Evolutionary conservation across 2,113 vertebrate species (phyloP).

Genomic region (Macquaria ambigua): DNA sequence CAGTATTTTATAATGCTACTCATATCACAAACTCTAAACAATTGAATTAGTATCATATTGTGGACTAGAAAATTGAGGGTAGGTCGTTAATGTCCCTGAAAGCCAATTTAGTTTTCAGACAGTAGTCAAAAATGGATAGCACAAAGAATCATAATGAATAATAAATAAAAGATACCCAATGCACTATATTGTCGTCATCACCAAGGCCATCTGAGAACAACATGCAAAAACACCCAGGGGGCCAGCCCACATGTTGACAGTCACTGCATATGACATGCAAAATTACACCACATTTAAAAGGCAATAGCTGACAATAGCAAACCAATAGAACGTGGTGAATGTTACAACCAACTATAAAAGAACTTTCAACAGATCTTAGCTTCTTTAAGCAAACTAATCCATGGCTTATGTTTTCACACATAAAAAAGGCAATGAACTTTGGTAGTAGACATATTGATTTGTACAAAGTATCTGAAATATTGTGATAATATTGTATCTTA

Average conservation of each 20-base stretch:
- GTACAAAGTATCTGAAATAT: neutral
- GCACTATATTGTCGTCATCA: neutral
- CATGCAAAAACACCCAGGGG: neutral
- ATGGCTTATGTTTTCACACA: neutral
- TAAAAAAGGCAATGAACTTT: neutral
- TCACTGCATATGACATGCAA: neutral
- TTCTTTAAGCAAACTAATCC: neutral
- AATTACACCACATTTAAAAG: slow-evolving; percentile 3
- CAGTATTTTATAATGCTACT: neutral
- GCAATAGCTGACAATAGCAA: neutral
- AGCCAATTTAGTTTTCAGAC: slow-evolving; percentile 3
- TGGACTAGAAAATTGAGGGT: neutral
- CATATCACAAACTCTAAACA: neutral
- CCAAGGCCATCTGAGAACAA: neutral
- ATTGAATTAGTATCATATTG: neutral
- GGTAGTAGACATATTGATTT: neutral
- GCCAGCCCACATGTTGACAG: neutral
- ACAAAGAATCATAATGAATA: neutral
- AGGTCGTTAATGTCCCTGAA: neutral
- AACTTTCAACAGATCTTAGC: neutral
- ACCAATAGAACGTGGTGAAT: neutral
- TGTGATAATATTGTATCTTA: neutral
- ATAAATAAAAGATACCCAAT: neutral
- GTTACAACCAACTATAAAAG: neutral
- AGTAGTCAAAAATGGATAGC: neutral